These are phyloP conservation scores for Tuberolachnus salignus DNA, from an alignment of 2,888 invertebrate species.

Conservation along the genomic window DNA sequence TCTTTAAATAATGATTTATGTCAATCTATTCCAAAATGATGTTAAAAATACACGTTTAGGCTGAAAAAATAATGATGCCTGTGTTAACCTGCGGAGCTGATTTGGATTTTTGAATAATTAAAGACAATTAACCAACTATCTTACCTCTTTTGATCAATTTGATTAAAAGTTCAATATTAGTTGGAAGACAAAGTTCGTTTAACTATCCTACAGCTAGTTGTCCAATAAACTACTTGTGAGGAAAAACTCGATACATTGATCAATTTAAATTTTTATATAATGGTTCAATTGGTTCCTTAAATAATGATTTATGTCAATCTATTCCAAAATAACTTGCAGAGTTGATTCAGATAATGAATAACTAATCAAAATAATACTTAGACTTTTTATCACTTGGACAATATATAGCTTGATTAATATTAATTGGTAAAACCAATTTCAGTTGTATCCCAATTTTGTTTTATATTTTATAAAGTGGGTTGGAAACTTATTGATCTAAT, in stretches of 20 bases:
- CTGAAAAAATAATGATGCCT: constrained; percentile 25
- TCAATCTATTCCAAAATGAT: constrained; percentile 8
- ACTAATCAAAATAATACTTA: no score
- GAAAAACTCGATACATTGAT: constrained; percentile 51
- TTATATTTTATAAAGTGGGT: no score
- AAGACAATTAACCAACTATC: background rate
- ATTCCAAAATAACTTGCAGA: constrained; percentile 13
- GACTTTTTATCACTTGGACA: no score
- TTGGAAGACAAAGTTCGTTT: constrained; percentile 44
- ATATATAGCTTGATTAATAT: background rate
- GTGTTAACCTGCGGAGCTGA: constrained; percentile 46
- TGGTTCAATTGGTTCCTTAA: background rate
- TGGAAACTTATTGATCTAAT: no score
- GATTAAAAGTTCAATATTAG: constrained; percentile 41
- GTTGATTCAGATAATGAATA: constrained; percentile 10
- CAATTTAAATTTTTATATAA: background rate
- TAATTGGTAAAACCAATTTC: background rate
- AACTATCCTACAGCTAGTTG: constrained; percentile 33
- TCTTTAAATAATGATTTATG: no score
- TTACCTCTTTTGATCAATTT: constrained; percentile 37
- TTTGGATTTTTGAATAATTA: background rate
- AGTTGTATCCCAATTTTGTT: no score
- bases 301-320: no score
- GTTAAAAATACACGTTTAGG: constrained; percentile 11
- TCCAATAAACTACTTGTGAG: constrained; percentile 22